Percentiles rank a stretch among this genome's conserved stretches.
These are phyloP conservation scores for Laticauda colubrina DNA, from an alignment of 2,113 vertebrate genomes.

Conservation along the genomic window DNA sequence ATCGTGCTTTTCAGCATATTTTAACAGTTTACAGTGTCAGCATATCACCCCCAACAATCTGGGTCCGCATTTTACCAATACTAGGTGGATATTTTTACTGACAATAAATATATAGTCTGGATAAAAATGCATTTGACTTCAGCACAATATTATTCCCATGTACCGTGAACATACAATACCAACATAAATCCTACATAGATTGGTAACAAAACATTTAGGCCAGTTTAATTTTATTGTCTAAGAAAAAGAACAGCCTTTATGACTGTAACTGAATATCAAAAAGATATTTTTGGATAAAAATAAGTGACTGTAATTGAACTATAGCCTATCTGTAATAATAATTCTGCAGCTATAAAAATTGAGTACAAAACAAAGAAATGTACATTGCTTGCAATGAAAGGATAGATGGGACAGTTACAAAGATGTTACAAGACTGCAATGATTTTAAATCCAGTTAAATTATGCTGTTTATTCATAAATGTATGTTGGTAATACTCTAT, in stretches of 20 bases:
- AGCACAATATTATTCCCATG: not conserved
- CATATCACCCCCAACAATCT: not conserved
- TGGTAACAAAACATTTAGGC: not conserved
- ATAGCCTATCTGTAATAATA: not conserved
- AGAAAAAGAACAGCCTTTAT: not conserved
- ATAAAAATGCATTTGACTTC: not conserved
- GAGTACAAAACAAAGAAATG: not conserved
- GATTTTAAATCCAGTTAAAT: not conserved
- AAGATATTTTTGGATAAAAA: not conserved
- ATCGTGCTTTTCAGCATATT: not conserved
- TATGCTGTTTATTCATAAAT: not conserved
- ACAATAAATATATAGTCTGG: not conserved
- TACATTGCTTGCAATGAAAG: not conserved
- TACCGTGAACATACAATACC: not conserved
- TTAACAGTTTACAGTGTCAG: not conserved
- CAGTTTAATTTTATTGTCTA: not conserved
- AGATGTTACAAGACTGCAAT: not conserved
- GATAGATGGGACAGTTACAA: not conserved
- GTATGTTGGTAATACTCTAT: not conserved
- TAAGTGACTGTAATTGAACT: not conserved
- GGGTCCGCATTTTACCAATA: not conserved
- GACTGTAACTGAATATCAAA: not conserved
- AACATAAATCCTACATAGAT: not conserved
- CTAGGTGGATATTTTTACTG: not conserved
- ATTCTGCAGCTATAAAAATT: not conserved